Conservation (phyloP, 2,888 invertebrate genomes). For the Dasypolia templi region DNA sequence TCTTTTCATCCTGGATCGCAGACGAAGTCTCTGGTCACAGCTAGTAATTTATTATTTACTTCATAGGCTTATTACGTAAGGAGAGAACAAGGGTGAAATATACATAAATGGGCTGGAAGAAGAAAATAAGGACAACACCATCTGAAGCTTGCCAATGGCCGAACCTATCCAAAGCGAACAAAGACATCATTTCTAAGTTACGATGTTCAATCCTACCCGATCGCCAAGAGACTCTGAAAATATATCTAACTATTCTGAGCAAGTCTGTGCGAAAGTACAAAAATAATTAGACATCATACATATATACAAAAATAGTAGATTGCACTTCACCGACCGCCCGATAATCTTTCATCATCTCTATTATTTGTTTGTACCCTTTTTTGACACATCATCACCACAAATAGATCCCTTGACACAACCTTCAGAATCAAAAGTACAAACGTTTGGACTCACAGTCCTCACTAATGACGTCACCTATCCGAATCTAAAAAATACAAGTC, state of each 20-base stretch:
- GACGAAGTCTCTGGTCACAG: too few relatives aligned
- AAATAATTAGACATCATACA: background rate
- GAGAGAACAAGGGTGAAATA: too few relatives aligned
- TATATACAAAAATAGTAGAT: too few relatives aligned
- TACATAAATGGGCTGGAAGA: too few relatives aligned
- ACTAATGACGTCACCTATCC: slow-evolving; percentile 67
- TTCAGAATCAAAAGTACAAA: slow-evolving; percentile 35
- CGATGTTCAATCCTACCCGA: too few relatives aligned
- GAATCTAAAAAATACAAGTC: slow-evolving; percentile 73
- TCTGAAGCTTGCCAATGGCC: too few relatives aligned
- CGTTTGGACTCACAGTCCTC: slow-evolving; percentile 30
- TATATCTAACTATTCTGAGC: background rate
- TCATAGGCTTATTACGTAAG: too few relatives aligned
- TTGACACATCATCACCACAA: slow-evolving; percentile 24
- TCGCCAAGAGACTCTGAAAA: background rate
- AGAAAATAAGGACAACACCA: too few relatives aligned
- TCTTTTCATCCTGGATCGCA: too few relatives aligned
- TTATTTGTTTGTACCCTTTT: background rate
- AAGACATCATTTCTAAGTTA: background rate
- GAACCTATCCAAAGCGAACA: background rate
- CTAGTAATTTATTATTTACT: too few relatives aligned
- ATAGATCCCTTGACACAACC: slow-evolving; percentile 25
- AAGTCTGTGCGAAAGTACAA: background rate
- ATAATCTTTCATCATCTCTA: background rate
- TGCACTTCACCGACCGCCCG: background rate